Evolutionary conservation across 1,140 invertebrate species (phyloP).

Genomic region (Sitodiplosis mosellana): DNA sequence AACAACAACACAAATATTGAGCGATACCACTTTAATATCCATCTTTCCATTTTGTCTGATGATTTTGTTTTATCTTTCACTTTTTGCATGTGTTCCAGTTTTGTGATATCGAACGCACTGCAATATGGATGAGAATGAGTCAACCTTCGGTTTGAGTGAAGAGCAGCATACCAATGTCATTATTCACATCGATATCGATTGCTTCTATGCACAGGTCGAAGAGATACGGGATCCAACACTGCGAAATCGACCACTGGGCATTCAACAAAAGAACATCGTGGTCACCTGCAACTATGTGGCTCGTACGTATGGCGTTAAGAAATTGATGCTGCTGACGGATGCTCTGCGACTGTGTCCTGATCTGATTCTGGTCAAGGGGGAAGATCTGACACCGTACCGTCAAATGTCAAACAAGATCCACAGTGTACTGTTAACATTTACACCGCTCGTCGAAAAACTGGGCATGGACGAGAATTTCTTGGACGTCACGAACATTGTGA

Average conservation of each 20-base stretch:
- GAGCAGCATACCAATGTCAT: constrained; percentile 26
- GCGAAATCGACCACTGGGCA: constrained; percentile 42
- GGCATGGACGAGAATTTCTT: constrained; percentile 67
- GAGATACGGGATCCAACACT: constrained; percentile 46
- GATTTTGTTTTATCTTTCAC: no score
- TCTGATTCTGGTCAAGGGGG: constrained; percentile 49
- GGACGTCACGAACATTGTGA: constrained; percentile 49
- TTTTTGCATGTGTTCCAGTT: no score
- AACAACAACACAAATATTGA: no score
- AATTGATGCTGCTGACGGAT: constrained; percentile 51
- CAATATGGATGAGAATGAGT: no score
- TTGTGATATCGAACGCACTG: no score
- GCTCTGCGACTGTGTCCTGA: constrained; percentile 46
- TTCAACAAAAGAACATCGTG: constrained; percentile 61
- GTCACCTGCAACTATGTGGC: constrained; percentile 67
- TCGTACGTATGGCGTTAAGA: constrained; percentile 45
- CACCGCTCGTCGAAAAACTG: constrained; percentile 48
- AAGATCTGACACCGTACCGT: constrained; percentile 55
- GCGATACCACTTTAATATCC: no score
- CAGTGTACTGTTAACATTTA: constrained; percentile 42
- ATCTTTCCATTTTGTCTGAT: no score
- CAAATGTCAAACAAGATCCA: constrained; percentile 48
- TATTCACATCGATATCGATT: constrained; percentile 59
- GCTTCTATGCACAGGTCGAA: constrained; percentile 71
- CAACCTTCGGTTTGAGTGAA: background rate